These are phyloP conservation scores for Neocrepidodera transversa DNA, from an alignment of 2,888 invertebrate species.

Conservation along the genomic window DNA sequence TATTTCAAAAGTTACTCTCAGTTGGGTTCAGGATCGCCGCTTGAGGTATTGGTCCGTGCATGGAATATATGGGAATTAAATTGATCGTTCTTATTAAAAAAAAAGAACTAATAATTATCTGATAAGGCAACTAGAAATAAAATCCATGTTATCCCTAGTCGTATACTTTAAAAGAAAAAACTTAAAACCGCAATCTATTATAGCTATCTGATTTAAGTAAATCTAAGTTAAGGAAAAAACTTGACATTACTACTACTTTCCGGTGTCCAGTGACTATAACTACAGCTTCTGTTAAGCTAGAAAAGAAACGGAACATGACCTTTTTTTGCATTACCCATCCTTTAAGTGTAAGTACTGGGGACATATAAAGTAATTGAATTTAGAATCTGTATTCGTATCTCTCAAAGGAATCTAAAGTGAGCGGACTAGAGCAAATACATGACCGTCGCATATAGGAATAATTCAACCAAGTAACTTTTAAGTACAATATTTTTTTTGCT, in stretches of 20 bases:
- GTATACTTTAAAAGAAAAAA: too few relatives aligned
- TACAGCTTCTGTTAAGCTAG: neutral
- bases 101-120: too few relatives aligned
- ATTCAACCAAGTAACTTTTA: too few relatives aligned
- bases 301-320: slow-evolving; percentile 1
- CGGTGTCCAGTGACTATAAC: neutral
- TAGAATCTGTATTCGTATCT: slow-evolving; percentile 24
- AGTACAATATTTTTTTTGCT: too few relatives aligned
- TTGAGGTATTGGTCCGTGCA: neutral
- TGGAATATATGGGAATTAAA: neutral
- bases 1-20: neutral
- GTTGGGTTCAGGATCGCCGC: neutral
- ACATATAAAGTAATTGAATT: slow-evolving; percentile 31
- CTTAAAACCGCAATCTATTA: too few relatives aligned
- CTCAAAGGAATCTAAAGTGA: slow-evolving; percentile 19
- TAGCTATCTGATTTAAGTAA: neutral
- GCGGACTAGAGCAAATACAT: neutral
- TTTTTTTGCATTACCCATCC: slow-evolving; percentile 4
- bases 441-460: neutral
- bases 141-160: too few relatives aligned
- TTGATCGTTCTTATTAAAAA: too few relatives aligned
- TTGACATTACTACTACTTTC: neutral
- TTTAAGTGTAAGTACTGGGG: slow-evolving; percentile 8
- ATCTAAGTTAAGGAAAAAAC: neutral
- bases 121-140: too few relatives aligned